Conservation (phyloP, 2,888 invertebrate species). For the Leistus spinibarbis region DNA sequence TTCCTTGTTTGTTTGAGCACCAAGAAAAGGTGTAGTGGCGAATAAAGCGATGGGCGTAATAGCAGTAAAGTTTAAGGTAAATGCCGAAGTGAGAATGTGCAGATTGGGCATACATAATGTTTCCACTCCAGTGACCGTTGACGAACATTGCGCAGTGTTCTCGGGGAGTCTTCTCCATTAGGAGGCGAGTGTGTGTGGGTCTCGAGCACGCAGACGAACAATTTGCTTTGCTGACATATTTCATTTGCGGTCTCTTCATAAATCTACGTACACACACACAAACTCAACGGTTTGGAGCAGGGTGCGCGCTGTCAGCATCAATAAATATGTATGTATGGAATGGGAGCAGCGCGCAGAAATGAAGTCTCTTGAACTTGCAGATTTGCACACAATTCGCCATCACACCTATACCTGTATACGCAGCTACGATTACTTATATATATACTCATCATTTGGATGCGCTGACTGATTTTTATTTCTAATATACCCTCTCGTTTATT, state of each 20-base stretch:
- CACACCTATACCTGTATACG: not conserved
- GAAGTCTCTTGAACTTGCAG: conserved; percentile 25
- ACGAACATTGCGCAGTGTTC: not conserved
- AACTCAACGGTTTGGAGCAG: not conserved
- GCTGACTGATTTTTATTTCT: too few species aligned
- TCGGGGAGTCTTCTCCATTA: not conserved
- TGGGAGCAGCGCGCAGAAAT: conserved; percentile 37
- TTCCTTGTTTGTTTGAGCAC: not conserved
- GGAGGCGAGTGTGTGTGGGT: not conserved
- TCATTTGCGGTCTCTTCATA: conserved; percentile 30
- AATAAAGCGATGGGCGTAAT: not conserved
- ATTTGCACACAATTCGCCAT: conserved; percentile 35
- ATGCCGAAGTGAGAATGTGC: not conserved
- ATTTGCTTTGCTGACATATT: conserved; percentile 39
- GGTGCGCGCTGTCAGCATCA: conserved; percentile 45
- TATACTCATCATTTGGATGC: too few species aligned
- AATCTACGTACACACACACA: conserved; percentile 11
- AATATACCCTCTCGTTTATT: too few species aligned
- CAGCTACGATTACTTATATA: not conserved
- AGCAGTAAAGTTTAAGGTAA: not conserved
- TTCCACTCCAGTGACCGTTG: not conserved
- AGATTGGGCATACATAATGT: not conserved
- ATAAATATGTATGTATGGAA: conserved; percentile 56
- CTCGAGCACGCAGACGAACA: conserved; percentile 25
- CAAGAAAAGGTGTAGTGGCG: not conserved